phyloP scores from a whole-genome alignment of 2,113 vertebrate genomes.

The Porphyrio hochstetteri region DNA sequence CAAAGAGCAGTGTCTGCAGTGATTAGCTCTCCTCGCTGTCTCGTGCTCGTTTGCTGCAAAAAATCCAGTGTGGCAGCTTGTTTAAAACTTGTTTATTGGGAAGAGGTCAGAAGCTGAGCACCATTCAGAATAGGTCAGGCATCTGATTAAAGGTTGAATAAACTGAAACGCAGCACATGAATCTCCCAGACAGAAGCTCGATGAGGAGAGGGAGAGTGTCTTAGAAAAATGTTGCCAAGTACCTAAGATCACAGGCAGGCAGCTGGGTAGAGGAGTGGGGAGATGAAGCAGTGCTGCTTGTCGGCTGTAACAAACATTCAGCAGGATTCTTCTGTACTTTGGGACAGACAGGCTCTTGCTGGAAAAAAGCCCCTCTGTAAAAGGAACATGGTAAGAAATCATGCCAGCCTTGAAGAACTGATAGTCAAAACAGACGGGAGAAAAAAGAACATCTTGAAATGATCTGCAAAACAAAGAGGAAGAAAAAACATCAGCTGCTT shows the following conservation, averaged over 20 bases:
- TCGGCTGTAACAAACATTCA: not conserved
- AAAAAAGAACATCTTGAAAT: not conserved
- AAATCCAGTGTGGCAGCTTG: conserved; percentile 63
- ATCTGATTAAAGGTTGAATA: conserved; percentile 55
- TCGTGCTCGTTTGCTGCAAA: not conserved
- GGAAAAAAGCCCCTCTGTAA: not conserved
- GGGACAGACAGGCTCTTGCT: not conserved
- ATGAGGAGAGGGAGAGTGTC: conserved; percentile 20
- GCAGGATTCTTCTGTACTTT: not conserved
- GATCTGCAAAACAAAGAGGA: not conserved
- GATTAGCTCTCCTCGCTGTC: conserved; percentile 22
- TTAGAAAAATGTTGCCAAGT: conserved; percentile 9
- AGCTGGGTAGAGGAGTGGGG: not conserved
- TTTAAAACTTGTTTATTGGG: conserved; percentile 63
- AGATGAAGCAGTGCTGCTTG: not conserved
- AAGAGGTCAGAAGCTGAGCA: conserved; percentile 51
- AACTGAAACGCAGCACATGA: conserved; percentile 39
- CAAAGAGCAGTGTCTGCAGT: not conserved
- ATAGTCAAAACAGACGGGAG: not conserved
- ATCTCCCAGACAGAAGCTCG: conserved; percentile 47
- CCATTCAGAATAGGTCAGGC: conserved; percentile 28
- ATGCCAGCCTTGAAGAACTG: not conserved
- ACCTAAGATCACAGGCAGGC: not conserved
- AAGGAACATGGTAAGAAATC: not conserved
- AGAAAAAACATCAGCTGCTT: not conserved